Percentiles rank a stretch among this genome's conserved stretches.
Conservation (phyloP, 1,140 invertebrate genomes). For the Globodera rostochiensis region DNA sequence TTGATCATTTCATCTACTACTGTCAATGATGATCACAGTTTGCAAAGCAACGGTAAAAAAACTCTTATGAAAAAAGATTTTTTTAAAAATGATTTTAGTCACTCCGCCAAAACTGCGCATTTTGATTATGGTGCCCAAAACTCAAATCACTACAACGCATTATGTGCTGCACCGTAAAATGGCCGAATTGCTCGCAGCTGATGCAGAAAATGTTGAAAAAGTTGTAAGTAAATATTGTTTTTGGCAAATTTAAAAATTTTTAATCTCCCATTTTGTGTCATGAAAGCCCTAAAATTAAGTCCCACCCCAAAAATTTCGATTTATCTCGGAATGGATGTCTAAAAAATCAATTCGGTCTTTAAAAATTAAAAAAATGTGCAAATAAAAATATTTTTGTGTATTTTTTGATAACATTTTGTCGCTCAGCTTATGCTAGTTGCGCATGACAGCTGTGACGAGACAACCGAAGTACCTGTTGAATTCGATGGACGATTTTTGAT, state of each 20-base stretch:
- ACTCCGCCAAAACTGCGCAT: neutral
- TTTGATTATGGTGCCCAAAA: neutral
- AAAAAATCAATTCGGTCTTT: neutral
- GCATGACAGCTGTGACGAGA: neutral
- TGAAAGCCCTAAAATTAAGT: too few species aligned
- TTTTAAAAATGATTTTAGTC: too few species aligned
- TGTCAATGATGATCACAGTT: too few species aligned
- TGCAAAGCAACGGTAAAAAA: too few species aligned
- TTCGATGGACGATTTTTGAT: neutral
- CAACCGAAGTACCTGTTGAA: neutral
- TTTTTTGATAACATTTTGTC: too few species aligned
- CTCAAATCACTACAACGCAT: neutral
- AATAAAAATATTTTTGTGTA: neutral
- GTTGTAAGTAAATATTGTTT: neutral
- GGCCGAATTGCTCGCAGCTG: neutral
- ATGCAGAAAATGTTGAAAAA: neutral
- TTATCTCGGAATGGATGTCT: too few species aligned
- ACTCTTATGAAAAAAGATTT: too few species aligned
- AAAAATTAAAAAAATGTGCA: too few species aligned
- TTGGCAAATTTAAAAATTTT: too few species aligned
- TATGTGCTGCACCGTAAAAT: neutral
- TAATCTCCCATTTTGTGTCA: too few species aligned
- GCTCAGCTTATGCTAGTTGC: neutral
- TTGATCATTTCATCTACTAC: too few species aligned
- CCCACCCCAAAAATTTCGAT: too few species aligned